Percentiles rank a stretch among this genome's conserved stretches.
Evolutionary conservation across 2,113 vertebrate genomes (phyloP).

Genomic region (Lagopus muta): DNA sequence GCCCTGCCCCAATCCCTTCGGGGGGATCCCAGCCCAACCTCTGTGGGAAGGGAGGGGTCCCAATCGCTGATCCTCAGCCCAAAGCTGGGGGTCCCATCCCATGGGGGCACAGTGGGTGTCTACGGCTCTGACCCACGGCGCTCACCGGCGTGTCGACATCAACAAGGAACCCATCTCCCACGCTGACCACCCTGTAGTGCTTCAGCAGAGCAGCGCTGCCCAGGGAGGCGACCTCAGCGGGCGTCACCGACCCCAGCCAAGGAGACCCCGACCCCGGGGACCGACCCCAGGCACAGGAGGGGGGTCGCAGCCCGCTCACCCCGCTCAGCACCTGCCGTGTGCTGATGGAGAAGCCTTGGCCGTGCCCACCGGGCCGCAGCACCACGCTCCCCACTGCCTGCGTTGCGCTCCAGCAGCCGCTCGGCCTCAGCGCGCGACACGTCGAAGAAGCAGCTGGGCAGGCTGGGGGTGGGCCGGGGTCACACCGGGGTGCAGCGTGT

Average conservation of each 20-base stretch:
- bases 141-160: slow-evolving; percentile 84
- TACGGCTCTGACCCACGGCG: neutral
- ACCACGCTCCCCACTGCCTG: slow-evolving; percentile 80
- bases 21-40: neutral
- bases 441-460: slow-evolving; percentile 79
- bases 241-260: too few relatives aligned
- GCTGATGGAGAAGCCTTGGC: slow-evolving; percentile 74
- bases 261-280: neutral
- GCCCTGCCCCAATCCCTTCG: too few relatives aligned
- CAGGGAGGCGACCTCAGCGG: neutral
- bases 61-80: neutral
- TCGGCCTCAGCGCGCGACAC: slow-evolving; percentile 81
- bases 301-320: slow-evolving; percentile 69
- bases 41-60: neutral
- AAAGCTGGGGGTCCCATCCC: neutral
- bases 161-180: slow-evolving; percentile 72
- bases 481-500: neutral
- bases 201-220: slow-evolving; percentile 59
- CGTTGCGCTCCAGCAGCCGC: slow-evolving; percentile 77
- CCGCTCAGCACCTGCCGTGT: slow-evolving; percentile 76
- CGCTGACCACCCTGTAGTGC: slow-evolving; percentile 80
- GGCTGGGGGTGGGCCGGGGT: neutral
- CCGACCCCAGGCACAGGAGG: neutral
- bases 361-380: slow-evolving; percentile 76
- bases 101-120: neutral